phyloP scores from a whole-genome alignment of 2,113 vertebrate species.

The Colistium nudipinnis region DNA sequence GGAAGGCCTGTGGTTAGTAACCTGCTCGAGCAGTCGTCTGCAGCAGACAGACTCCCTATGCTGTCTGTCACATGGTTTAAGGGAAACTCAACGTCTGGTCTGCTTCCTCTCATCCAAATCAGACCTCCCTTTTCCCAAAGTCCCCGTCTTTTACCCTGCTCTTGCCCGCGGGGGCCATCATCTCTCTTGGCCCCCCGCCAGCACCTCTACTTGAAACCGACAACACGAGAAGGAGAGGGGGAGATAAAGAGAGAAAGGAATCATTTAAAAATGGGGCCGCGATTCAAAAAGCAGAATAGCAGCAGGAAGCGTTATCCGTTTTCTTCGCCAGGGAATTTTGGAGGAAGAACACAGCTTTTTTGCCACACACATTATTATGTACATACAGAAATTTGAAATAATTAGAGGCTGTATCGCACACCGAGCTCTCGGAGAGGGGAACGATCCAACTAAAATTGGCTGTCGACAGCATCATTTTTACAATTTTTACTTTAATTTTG shows the following conservation, averaged over 20 bases:
- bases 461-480: neutral
- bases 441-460: conserved; percentile 2
- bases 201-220: conserved; percentile 30
- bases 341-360: conserved; percentile 20
- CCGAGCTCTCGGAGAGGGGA: conserved; percentile 20
- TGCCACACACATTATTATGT: neutral
- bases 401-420: conserved; percentile 44
- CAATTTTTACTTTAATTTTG: neutral
- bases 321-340: conserved; percentile 30
- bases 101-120: conserved; percentile 65
- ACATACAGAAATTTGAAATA: conserved; percentile 31
- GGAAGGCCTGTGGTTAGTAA: conserved; percentile 56
- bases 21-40: conserved; percentile 62
- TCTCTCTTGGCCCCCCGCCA: conserved; percentile 65
- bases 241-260: conserved; percentile 35
- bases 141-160: conserved; percentile 32
- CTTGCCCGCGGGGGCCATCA: conserved; percentile 56
- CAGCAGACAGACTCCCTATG: conserved; percentile 32
- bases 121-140: conserved; percentile 25
- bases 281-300: conserved; percentile 33
- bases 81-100: conserved; percentile 73
- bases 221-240: conserved; percentile 19
- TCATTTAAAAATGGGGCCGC: conserved; percentile 15
- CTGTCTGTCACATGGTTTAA: conserved; percentile 76
- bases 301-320: conserved; percentile 45